phyloP scores from a whole-genome alignment of 2,797 vertebrate species.

The Benthosema pterotum region DNA sequence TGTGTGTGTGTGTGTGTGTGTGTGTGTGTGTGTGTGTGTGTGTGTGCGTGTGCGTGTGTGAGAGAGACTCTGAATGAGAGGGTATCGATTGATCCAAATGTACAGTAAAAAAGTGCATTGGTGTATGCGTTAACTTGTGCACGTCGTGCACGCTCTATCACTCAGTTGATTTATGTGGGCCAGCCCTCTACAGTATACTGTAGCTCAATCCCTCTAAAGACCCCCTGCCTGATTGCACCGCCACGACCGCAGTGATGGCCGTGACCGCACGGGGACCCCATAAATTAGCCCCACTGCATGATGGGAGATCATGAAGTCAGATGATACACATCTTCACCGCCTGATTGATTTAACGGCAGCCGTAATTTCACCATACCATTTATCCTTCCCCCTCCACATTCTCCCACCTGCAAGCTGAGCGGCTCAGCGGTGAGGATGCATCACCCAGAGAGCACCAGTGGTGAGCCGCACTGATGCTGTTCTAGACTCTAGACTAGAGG shows the following conservation, averaged over 20 bases:
- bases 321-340: slow-evolving; percentile 56
- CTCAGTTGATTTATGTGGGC: slow-evolving; percentile 58
- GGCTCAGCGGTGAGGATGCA: slow-evolving; percentile 59
- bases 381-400: slow-evolving; percentile 41
- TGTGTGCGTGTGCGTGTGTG: no score
- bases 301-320: slow-evolving; percentile 59
- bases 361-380: slow-evolving; percentile 62
- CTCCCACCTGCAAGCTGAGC: slow-evolving; percentile 45
- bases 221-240: slow-evolving; percentile 64
- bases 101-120: neutral
- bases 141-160: slow-evolving; percentile 12
- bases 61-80: no score
- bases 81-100: no score
- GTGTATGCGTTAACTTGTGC: neutral
- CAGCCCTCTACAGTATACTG: slow-evolving; percentile 25
- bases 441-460: slow-evolving; percentile 51
- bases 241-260: slow-evolving; percentile 52
- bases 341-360: slow-evolving; percentile 67
- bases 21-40: no score
- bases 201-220: slow-evolving; percentile 23
- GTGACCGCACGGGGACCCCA: slow-evolving; percentile 64
- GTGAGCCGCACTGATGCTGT: slow-evolving; percentile 49
- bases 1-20: no score
- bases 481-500: no score
- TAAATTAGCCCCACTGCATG: slow-evolving; percentile 64